Conservation (phyloP, 2,113 vertebrate genomes). For the Seriola rivoliana region DNA sequence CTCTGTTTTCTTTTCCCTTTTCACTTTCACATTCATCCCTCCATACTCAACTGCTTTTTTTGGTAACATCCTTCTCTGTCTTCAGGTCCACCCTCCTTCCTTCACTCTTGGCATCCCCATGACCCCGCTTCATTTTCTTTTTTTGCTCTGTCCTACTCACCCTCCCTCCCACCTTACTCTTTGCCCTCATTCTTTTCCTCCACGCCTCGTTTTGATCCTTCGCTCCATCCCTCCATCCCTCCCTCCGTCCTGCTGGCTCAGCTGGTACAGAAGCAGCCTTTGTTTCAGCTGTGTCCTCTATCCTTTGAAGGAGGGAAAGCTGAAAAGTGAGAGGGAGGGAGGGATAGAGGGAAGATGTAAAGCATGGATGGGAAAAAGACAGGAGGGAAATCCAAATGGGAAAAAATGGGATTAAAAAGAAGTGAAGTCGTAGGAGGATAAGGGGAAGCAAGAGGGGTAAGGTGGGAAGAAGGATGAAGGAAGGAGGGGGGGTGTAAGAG, state of each 20-base stretch:
- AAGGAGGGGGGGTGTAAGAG: constrained; percentile 26
- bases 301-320: constrained; percentile 68
- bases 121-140: constrained; percentile 19
- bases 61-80: neutral
- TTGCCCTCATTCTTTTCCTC: constrained; percentile 63
- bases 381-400: constrained; percentile 36
- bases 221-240: constrained; percentile 35
- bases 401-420: constrained; percentile 35
- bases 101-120: neutral
- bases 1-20: constrained; percentile 24
- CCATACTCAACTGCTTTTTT: no score
- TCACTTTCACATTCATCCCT: constrained; percentile 29
- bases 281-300: constrained; percentile 72
- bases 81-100: neutral
- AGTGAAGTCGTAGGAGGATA: constrained; percentile 15
- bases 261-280: constrained; percentile 75
- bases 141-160: constrained; percentile 28
- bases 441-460: neutral
- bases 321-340: constrained; percentile 46
- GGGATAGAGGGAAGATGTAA: constrained; percentile 16
- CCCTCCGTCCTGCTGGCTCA: constrained; percentile 74
- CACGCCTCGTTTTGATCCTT: constrained; percentile 50
- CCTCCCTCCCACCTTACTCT: constrained; percentile 54
- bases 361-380: constrained; percentile 20
- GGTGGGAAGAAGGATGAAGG: constrained; percentile 5